Evolutionary conservation across 2,888 invertebrate genomes (phyloP).

Genomic region (Zhuqinia jingwanae): DNA sequence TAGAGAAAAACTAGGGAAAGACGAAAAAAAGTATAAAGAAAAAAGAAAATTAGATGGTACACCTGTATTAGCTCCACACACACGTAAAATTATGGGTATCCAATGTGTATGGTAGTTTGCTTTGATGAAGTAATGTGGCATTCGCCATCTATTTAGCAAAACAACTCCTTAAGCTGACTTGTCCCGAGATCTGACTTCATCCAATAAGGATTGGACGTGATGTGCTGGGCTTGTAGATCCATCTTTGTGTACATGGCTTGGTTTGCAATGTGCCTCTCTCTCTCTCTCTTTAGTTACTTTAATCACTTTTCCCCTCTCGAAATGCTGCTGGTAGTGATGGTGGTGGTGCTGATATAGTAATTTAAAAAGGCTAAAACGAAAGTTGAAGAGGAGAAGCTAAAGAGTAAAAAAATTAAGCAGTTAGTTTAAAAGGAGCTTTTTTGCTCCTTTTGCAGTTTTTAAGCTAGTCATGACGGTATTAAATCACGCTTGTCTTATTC

Average conservation of each 20-base stretch:
- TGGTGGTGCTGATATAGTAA: no score
- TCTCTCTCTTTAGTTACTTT: no score
- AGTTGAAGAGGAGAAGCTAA: constrained; percentile 29
- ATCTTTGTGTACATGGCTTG: not conserved
- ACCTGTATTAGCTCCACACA: constrained; percentile 21
- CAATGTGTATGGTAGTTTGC: constrained; percentile 25
- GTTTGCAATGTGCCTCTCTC: constrained; percentile 14
- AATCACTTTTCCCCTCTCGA: constrained; percentile 53
- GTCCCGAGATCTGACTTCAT: constrained; percentile 5
- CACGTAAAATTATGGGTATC: constrained; percentile 23
- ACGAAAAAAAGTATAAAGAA: constrained; percentile 1
- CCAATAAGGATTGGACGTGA: not conserved
- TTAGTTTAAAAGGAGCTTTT: constrained; percentile 56
- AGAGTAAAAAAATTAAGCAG: constrained; percentile 31
- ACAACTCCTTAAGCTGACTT: constrained; percentile 44
- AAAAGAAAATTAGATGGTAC: constrained; percentile 10
- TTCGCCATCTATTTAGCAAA: constrained; percentile 44
- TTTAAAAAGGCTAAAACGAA: constrained; percentile 24
- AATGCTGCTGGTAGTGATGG: no score
- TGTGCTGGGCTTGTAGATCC: not conserved
- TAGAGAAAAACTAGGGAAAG: not conserved
- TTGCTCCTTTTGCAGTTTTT: constrained; percentile 53
- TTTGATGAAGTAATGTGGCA: constrained; percentile 46
- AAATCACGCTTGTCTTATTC: constrained; percentile 69
- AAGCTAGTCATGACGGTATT: constrained; percentile 72